Percentiles rank a stretch among this genome's conserved stretches.
phyloP scores from a whole-genome alignment of 2,113 vertebrate species.

The Myodes glareolus region DNA sequence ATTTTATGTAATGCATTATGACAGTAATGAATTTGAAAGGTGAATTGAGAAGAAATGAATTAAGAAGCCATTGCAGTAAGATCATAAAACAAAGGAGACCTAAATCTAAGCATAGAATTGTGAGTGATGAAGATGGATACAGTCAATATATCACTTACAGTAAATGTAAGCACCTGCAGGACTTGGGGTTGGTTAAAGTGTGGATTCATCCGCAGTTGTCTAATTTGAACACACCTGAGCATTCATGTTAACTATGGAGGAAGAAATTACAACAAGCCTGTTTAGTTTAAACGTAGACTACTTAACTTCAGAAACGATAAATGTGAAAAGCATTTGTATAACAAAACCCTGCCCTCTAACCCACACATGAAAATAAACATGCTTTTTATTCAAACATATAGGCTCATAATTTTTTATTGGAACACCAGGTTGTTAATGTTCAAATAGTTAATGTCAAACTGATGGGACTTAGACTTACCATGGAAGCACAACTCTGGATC shows the following conservation, averaged over 20 bases:
- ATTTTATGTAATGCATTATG: background rate
- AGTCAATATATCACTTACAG: background rate
- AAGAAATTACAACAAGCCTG: background rate
- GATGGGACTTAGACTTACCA: background rate
- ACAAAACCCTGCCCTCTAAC: background rate
- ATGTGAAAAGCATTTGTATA: slow-evolving; percentile 5
- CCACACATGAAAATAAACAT: background rate
- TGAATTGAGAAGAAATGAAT: background rate
- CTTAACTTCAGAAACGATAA: slow-evolving; percentile 28
- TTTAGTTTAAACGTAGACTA: background rate
- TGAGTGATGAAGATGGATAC: background rate
- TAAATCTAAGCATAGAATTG: background rate
- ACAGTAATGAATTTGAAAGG: background rate
- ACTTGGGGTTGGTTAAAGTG: background rate
- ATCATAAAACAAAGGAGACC: background rate
- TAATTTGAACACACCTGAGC: background rate
- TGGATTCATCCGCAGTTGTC: background rate
- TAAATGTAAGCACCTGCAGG: background rate
- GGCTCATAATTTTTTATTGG: slow-evolving; percentile 10
- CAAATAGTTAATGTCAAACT: background rate
- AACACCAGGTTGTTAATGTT: background rate
- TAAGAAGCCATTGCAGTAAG: background rate
- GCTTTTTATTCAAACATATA: background rate
- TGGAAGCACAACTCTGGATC: background rate
- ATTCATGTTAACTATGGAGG: background rate